These are phyloP conservation scores for Lytechinus pictus DNA, from an alignment of 35 echinoderm and acorn worm species.

Conservation along the genomic window DNA sequence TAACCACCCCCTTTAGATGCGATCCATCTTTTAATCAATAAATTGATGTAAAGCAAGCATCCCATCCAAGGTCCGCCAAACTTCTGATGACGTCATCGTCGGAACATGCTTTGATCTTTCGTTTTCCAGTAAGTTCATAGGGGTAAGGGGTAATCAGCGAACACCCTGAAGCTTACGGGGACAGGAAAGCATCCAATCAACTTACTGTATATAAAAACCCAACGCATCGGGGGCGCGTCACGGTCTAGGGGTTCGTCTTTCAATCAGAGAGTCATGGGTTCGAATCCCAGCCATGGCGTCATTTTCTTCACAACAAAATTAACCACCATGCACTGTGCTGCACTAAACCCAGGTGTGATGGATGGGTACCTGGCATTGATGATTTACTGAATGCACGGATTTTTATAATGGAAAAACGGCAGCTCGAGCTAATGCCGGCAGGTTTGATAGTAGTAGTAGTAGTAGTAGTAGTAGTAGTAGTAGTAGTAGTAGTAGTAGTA, in stretches of 20 bases:
- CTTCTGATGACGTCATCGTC: background rate
- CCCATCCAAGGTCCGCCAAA: background rate
- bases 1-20: background rate
- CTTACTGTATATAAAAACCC: background rate
- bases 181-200: background rate
- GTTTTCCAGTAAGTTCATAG: background rate
- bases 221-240: background rate
- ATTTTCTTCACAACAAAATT: too few species aligned
- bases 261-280: too few species aligned
- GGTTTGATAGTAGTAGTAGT: too few species aligned
- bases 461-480: too few species aligned
- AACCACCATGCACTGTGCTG: too few species aligned
- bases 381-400: too few species aligned
- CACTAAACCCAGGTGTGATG: too few species aligned
- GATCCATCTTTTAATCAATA: background rate
- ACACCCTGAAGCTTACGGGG: background rate
- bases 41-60: background rate
- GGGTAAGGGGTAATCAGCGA: background rate
- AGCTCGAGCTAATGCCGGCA: too few species aligned
- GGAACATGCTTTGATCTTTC: background rate
- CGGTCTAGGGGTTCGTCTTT: background rate
- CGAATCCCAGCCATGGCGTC: too few species aligned
- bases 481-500: too few species aligned
- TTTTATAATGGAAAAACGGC: too few species aligned
- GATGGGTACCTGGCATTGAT: too few species aligned